Evolutionary conservation across 2,113 vertebrate species (phyloP).

Genomic region (Fulmarus glacialis): DNA sequence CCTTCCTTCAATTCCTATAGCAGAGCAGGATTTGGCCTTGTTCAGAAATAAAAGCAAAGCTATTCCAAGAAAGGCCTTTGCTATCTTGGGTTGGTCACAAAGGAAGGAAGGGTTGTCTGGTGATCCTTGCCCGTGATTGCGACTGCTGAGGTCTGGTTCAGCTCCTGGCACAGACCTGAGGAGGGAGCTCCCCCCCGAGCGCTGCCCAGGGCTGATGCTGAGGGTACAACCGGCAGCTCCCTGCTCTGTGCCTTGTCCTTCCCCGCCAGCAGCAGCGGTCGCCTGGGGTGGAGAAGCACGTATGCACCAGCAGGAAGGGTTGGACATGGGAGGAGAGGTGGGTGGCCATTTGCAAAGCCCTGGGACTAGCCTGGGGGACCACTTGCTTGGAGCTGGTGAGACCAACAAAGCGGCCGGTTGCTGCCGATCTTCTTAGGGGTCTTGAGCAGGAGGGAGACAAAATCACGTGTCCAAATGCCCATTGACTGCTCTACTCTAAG

Average conservation of each 20-base stretch:
- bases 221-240: background rate
- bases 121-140: background rate
- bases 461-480: background rate
- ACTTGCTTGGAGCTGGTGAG: background rate
- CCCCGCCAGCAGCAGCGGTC: fast-evolving
- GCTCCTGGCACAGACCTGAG: background rate
- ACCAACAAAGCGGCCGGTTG: fast-evolving
- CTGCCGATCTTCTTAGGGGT: background rate
- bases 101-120: constrained; percentile 20
- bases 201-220: background rate
- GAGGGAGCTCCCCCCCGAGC: background rate
- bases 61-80: background rate
- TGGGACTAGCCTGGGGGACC: background rate
- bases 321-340: background rate
- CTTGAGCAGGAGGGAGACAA: background rate
- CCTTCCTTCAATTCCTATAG: background rate
- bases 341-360: background rate
- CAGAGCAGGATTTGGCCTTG: background rate
- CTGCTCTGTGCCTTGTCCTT: background rate
- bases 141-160: background rate
- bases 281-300: background rate
- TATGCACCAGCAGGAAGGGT: background rate
- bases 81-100: background rate
- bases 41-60: background rate
- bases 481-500: background rate